Evolutionary conservation across 1,140 invertebrate species (phyloP), one percentile per base, ranked within the genome.

Genomic region (Tyrophagus putrescentiae): DNA sequence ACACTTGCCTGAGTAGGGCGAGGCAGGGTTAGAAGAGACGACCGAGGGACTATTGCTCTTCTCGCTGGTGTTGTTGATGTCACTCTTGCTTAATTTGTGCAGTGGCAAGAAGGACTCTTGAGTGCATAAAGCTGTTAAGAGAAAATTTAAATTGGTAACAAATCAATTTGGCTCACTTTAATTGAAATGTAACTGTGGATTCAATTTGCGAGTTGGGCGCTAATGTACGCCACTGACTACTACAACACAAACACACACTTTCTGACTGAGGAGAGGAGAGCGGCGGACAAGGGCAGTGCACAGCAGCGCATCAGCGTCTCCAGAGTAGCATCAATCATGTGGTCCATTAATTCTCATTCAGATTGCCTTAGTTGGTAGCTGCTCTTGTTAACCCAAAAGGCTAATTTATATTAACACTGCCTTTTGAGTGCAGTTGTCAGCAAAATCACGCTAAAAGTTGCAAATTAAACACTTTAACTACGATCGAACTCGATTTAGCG

Each of bases 131-230:
- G 45, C 45, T 48, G 45, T 48, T 48, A 7, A 18, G 45, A 18
- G 18, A 21, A 6, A 48, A 48, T 48, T 48, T 48, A 48, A 48
- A 48, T 48, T 48, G 45, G 45, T 48, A 48, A 48, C 45, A 48
- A 48, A 48, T 48, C 45, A 48, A 48, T 48, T 48, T 48, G 45
- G 45, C 45, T 13, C 45, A 48, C 45, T 48, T 39, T 48, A 48
- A 48, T 48, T 48, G 45, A 48, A 48, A 48, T 48, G 45, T 48
- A 48, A 48, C 45, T 48, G 45, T 18, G 45, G 45, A 48, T 48
- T 48, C 45, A 48, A 48, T 48, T 48, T 48, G 36, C 21, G 36
- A 39, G 13, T 39, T 13, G 13, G 36, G 13, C 36, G 13, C 13
- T 21, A 39, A 21, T 39, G 36, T 21, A 13, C 13, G 36, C 36